These are phyloP conservation scores for Rhopalosiphum padi DNA, from an alignment of 1,140 invertebrate species.

Conservation along the genomic window DNA sequence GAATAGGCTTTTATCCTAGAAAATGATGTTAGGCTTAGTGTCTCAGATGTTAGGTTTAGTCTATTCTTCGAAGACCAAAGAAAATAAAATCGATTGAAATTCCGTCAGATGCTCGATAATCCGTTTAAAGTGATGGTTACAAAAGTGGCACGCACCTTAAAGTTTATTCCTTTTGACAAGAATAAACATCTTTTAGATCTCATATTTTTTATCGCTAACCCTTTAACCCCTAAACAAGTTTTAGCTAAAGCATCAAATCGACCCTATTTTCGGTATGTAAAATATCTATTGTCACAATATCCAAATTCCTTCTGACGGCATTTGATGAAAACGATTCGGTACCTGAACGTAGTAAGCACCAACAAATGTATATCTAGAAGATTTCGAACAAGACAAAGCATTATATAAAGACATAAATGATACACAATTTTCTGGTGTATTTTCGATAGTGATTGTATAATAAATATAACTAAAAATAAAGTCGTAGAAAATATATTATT, in stretches of 20 bases:
- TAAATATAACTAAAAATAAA: neutral
- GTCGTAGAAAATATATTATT: neutral
- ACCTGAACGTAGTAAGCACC: neutral
- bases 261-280: neutral
- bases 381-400: neutral
- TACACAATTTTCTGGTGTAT: neutral
- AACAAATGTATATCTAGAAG: neutral
- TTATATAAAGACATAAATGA: neutral
- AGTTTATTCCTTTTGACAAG: conserved; percentile 15
- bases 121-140: neutral
- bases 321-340: neutral
- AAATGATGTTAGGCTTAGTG: neutral
- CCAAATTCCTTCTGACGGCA: neutral
- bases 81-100: neutral
- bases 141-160: neutral
- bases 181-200: neutral
- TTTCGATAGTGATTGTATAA: neutral
- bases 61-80: neutral
- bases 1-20: neutral
- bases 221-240: neutral
- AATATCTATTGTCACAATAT: neutral
- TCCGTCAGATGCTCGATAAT: neutral
- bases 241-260: neutral
- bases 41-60: neutral
- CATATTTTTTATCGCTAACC: neutral